Evolutionary conservation across 1,140 invertebrate species (phyloP), one percentile per base, ranked within the genome.

Genomic region (Orussus abietinus): DNA sequence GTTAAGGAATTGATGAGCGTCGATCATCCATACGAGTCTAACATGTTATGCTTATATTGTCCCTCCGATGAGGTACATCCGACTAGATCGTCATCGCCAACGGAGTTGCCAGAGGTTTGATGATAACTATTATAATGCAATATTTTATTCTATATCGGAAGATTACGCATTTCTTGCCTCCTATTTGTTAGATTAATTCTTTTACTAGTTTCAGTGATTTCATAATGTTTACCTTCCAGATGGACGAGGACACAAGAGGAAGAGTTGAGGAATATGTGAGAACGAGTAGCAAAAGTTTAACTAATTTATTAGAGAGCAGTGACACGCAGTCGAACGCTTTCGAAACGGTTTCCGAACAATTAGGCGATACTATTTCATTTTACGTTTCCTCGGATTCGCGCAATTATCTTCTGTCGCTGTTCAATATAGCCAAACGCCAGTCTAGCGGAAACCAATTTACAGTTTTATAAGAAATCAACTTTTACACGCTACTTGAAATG

Each of bases 251-350:
- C 43, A 74, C 71, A 59, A 59, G 75, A 47, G 75, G 73, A 1
- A 62, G 77, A 42, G 74, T 79, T 5, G 76, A 73, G 0, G 76
- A 78, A 56, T 79, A 77, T 45, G 72, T 79, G 0, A 62, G 72
- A 11, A 69, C 59, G 4, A 78, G 67, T 39, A 77, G 75, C 10
- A 69, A 70, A 1, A 75, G 74, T 5, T 62, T 76, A 20, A 59
- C 59, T 2, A 72, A 64, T 39, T 53, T 66, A 7, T 64, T 59
- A 10, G 65, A 62, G 0, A 63, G 66, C 11, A 63, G 61, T 19
- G 62, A 67, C 29, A 61, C 57, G 47, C 60, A 65, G 47, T 69
- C 69, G 0, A 60, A 71, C 25, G 64, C 46, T 11, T 53, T 54
- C 19, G 57, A 66, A 21, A 49, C 43, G 1, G 40, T 38, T 4